Conservation (phyloP, 1,140 invertebrate species). For the Idris sp. region DNA sequence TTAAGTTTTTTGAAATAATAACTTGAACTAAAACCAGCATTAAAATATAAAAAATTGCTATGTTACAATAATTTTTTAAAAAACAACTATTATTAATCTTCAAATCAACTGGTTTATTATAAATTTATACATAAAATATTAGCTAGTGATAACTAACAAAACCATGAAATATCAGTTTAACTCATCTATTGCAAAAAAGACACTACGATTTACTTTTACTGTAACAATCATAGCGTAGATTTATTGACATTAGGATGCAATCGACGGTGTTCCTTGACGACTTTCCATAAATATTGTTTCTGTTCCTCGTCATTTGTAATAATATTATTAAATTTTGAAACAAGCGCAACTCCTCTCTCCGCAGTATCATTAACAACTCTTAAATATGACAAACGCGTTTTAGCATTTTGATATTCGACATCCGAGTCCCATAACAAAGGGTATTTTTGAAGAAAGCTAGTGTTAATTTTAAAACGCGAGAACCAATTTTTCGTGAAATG, state of each 20-base stretch:
- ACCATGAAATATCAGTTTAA: too few relatives aligned
- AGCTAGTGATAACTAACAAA: too few relatives aligned
- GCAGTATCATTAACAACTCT: constrained; percentile 9
- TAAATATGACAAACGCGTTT: not conserved
- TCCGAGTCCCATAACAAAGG: not conserved
- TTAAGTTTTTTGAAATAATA: too few relatives aligned
- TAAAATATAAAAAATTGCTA: too few relatives aligned
- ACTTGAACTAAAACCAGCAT: too few relatives aligned
- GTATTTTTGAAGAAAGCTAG: not conserved
- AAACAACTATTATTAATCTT: too few relatives aligned
- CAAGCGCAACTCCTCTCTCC: not conserved
- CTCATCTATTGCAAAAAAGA: too few relatives aligned
- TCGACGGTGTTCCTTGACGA: not conserved
- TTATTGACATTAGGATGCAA: not conserved
- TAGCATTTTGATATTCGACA: not conserved
- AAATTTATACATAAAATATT: too few relatives aligned
- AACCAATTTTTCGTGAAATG: constrained; percentile 1
- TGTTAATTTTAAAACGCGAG: not conserved
- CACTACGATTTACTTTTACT: too few relatives aligned
- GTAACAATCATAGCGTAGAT: too few relatives aligned
- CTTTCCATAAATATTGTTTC: constrained; percentile 2
- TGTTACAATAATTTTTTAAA: too few relatives aligned
- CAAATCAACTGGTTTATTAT: too few relatives aligned
- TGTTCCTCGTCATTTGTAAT: not conserved
- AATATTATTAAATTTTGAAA: not conserved